Evolutionary conservation across 2,797 vertebrate genomes (phyloP).

Genomic region (Propithecus perrieri): DNA sequence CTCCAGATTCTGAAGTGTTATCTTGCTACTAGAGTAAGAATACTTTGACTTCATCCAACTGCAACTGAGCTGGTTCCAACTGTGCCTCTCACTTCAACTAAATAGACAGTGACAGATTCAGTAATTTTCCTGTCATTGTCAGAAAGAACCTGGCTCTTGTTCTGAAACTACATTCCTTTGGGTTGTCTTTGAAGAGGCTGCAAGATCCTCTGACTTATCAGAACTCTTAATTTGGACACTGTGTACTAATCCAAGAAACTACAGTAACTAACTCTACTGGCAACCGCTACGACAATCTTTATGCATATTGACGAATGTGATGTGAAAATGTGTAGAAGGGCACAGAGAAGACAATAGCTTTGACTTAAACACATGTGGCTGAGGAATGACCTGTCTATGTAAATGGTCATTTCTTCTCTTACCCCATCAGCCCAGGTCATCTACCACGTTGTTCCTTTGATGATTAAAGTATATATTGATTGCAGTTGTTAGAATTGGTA

Average conservation of each 20-base stretch:
- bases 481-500: background rate
- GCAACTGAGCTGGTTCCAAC: conserved; percentile 47
- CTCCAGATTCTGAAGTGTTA: conserved; percentile 47
- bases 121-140: conserved; percentile 48
- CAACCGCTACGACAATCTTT: background rate
- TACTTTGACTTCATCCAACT: conserved; percentile 48
- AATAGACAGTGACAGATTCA: conserved; percentile 14
- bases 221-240: conserved; percentile 42
- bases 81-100: background rate
- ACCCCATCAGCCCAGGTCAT: background rate
- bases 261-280: background rate
- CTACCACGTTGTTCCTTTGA: background rate
- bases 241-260: conserved; percentile 33
- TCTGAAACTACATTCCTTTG: conserved; percentile 24
- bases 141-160: conserved; percentile 56
- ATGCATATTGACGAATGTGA: background rate
- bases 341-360: rapidly evolving
- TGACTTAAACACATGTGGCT: background rate
- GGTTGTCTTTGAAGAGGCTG: background rate
- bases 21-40: conserved; percentile 48
- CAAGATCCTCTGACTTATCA: background rate
- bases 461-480: background rate
- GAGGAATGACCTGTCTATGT: background rate
- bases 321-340: background rate
- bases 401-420: background rate